A percentile compares a stretch with the other conserved stretches of the same genome.
phyloP scores from a whole-genome alignment of 2,888 invertebrate species.

The Ptychoptera albimana region DNA sequence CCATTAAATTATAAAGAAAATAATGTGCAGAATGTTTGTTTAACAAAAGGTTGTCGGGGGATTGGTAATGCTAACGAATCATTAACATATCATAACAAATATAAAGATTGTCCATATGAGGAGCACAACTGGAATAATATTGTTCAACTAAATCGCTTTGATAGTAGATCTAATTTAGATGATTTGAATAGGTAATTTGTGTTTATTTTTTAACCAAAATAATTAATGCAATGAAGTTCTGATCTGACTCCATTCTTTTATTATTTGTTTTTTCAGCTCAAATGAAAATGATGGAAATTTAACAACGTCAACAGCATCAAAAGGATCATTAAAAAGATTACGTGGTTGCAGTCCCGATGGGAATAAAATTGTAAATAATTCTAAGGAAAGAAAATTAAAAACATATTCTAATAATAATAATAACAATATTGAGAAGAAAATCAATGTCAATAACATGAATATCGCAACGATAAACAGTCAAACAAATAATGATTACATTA shows the following conservation, averaged over 20 bases:
- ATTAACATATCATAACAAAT: slow-evolving; percentile 51
- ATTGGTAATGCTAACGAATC: slow-evolving; percentile 75
- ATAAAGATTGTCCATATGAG: slow-evolving; percentile 63
- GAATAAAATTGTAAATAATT: too few species aligned
- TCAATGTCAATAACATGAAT: too few species aligned
- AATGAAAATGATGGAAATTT: not conserved
- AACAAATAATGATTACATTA: too few species aligned
- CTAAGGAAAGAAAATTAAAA: too few species aligned
- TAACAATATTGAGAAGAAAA: too few species aligned
- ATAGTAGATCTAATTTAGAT: not conserved
- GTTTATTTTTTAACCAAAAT: not conserved
- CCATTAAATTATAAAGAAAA: slow-evolving; percentile 38
- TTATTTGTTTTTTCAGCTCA: not conserved
- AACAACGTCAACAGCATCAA: too few species aligned
- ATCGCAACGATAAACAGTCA: too few species aligned
- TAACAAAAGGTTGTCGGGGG: slow-evolving; percentile 60
- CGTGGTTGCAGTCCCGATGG: too few species aligned
- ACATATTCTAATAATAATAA: too few species aligned
- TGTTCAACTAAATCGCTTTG: slow-evolving; percentile 1
- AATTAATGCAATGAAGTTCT: too few species aligned
- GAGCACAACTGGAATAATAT: slow-evolving; percentile 22
- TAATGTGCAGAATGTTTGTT: not conserved
- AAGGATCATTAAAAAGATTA: too few species aligned
- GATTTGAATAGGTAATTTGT: not conserved
- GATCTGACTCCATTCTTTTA: not conserved